Base-by-base conservation (phyloP, 64 coral and sea anemone genomes). In the Hydrozoanthus tunicans region DNA sequence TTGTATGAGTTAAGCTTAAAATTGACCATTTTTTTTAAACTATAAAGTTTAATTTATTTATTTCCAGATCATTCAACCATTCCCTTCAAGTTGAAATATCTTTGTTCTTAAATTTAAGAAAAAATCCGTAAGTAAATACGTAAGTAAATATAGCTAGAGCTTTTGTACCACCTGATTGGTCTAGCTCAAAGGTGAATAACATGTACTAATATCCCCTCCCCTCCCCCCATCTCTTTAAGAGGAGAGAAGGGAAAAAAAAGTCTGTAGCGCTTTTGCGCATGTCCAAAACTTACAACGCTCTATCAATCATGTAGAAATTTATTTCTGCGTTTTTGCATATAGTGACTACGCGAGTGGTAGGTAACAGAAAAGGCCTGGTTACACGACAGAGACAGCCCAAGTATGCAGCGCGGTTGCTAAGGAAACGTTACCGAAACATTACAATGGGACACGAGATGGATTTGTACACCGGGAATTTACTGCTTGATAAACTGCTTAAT, bases 341-440 rank as follows among this genome's bases (percentile, higher is more conserved):
- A 88, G 84, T 73, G 24, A 73, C 68, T 26, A 88, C 69, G 13
- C 84, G 84, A 13, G 84, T 75, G 7, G 84, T 74, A 25, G 84
- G 84, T 23, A 88, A 88, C 68, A 88, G 84, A 88, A 88, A 88
- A 73, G 84, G 84, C 54, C 68, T 88, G 84, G 84, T 88, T 23
- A 74, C 84, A 6, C 56, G 84, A 61, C 84, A 88, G 68, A 88
- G 84, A 59, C 84, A 88, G 10, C 69, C 84, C 32, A 88, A 88
- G 24, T 59, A 73, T 70, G 84, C 69, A 11, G 84, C 84, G 56
- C 69, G 84, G 69, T 13, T 88, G 32, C 84, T 88, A 13, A 74
- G 69, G 67, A 25, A 74, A 43, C 84, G 84, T 9, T 88, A 88
- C 56, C 84, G 11, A 12, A 88, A 73, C 23, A 88, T 88, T 25